Evolutionary conservation across 2,113 vertebrate species (phyloP).

Genomic region (Notechis scutatus): DNA sequence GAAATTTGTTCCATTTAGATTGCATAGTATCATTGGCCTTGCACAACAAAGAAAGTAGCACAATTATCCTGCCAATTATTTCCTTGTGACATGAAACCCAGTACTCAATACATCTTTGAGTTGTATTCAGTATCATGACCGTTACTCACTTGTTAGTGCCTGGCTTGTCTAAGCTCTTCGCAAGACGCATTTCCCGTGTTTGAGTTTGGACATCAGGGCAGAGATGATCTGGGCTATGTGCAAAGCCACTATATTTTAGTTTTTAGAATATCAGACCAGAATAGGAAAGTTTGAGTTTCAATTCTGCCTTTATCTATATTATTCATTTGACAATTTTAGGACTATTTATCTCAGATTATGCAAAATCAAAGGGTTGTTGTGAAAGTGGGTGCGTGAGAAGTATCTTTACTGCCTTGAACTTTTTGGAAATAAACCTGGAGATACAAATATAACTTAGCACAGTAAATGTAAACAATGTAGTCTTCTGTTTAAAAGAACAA

Average conservation of each 20-base stretch:
- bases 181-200: not conserved
- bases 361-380: not conserved
- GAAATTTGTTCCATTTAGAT: slow-evolving; percentile 15
- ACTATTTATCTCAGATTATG: not conserved
- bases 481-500: not conserved
- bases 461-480: not conserved
- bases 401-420: not conserved
- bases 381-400: not conserved
- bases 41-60: not conserved
- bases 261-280: not conserved
- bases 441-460: not conserved
- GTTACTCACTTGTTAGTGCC: not conserved
- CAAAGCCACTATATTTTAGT: not conserved
- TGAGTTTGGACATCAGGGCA: not conserved
- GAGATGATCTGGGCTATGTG: not conserved
- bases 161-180: not conserved
- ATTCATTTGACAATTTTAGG: not conserved
- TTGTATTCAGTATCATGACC: not conserved
- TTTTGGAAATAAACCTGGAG: not conserved
- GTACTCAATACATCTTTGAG: not conserved
- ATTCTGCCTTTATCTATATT: not conserved
- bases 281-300: not conserved
- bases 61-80: slow-evolving; percentile 8
- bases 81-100: not conserved
- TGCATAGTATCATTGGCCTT: not conserved